Conservation (phyloP, 2,113 vertebrate species). For the Donacobius atricapilla region DNA sequence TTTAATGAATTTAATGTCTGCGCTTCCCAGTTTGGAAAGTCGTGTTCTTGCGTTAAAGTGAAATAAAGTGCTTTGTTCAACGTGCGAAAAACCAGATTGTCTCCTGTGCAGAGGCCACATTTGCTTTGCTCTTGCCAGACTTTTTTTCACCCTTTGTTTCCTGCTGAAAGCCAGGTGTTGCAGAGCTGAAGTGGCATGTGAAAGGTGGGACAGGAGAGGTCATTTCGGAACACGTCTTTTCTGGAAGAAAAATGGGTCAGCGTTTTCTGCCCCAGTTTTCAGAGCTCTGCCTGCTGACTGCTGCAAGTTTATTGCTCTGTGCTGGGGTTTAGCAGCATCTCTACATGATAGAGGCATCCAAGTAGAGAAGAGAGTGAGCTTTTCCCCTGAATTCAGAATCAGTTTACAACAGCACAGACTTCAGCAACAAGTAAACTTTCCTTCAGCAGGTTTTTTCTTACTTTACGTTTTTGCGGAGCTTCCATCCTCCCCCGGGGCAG, state of each 20-base stretch:
- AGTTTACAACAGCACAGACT: neutral
- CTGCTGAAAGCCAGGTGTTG: neutral
- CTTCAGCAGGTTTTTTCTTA: neutral
- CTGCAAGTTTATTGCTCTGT: neutral
- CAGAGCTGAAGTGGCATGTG: neutral
- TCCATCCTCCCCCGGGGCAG: neutral
- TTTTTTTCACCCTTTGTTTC: neutral
- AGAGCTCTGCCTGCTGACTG: neutral
- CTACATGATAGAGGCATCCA: rapidly evolving
- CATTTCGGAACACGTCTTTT: neutral
- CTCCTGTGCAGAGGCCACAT: neutral
- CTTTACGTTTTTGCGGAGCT: neutral
- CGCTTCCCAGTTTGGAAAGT: neutral
- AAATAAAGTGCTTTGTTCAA: neutral
- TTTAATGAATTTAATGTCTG: neutral
- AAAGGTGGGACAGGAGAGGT: slow-evolving; percentile 8
- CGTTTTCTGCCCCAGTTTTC: slow-evolving; percentile 23
- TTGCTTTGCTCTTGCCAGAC: neutral
- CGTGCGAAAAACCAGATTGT: neutral
- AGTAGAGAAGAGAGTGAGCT: neutral
- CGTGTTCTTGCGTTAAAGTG: neutral
- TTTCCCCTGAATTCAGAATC: neutral
- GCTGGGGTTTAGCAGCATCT: neutral
- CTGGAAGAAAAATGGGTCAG: slow-evolving; percentile 41
- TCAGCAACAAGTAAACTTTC: neutral